Base-by-base conservation (phyloP, 2,797 vertebrate species). In the Arremon aurantiirostris region DNA sequence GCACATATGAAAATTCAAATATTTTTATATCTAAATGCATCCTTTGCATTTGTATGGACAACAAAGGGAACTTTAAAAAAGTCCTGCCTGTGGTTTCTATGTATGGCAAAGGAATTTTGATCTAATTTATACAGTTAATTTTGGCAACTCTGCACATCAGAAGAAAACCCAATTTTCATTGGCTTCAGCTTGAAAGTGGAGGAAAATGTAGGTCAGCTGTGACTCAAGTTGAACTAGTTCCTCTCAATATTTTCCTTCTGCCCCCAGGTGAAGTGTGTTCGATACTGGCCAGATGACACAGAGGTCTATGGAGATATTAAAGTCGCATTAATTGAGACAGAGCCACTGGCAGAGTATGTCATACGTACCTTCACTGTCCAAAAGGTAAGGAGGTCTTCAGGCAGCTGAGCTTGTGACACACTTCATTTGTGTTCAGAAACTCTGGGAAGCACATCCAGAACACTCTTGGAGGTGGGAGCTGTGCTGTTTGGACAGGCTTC, bases 251-350 rank as follows among this genome's bases (percentile, higher is more conserved):
- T 90, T 93, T 59, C 32, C 66, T 70, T 88, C 11, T 20, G 14
- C 30, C 56, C 64, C 18, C 96, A 99, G 99, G 99, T 99, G 72
- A 99, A 99, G 94, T 99, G 99, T 96, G 99, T 99, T 85, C 98
- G 99, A 6, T 99, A 99, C 97, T 99, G 99, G 99, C 99, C 99
- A 1, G 99, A 99, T 86, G 99, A 99, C 96, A 99, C 98, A 0
- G 99, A 99, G 76, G 98, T 99, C 60, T 99, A 99, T 1, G 99
- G 99, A 71, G 99, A 99, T 90, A 98, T 99, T 97, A 99, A 99
- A 97, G 99, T 99, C 94, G 98, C 99, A 3, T 98, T 99, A 97
- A 99, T 99, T 76, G 99, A 99, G 96, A 99, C 99, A 27, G 99
- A 99, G 82, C 99, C 99, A 0, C 86, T 99, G 96, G 99, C 99